Evolutionary conservation across 2,888 invertebrate genomes (phyloP), one percentile per base, ranked within the genome.

Genomic region (Rhimphoctona megacephalus): DNA sequence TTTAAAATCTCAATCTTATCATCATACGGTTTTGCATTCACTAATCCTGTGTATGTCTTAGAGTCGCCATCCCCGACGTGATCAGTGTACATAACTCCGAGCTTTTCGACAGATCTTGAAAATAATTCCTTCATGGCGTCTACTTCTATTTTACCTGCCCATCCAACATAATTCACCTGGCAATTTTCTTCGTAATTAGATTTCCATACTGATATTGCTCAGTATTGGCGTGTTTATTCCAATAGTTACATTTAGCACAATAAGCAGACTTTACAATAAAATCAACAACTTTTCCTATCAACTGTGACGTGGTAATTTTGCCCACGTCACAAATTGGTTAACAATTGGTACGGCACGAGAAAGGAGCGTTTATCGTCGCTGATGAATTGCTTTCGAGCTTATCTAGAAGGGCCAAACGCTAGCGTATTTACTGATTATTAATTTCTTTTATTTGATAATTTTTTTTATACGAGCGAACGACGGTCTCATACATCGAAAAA

Each of bases 81-180:
- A 57, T 85, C 81, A 22, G 76, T 69, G 52, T 86, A 81, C 57
- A 52, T 83, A 14, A 83, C 81, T 57, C 77, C 81, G 67, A 82
- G 57, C 36, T 84, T 81, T 57, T 84, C 82, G 30, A 39, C 74
- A 49, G 82, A 87, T 67, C 82, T 64, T 57, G 52, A 36, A 73
- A 85, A 87, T 69, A 87, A 57, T 85, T 87, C 77, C n/a, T 33
- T 64, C 57, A 83, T 81, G 25, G 72, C 77, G 77, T 87, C 85
- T 64, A 84, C 76, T 22, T 84, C 87, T 79, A 86, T 72, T 52
- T 72, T 57, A 57, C 57, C 73, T 54, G 46, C 22, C 33, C 43
- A 74, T 22, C 86, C 81, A 22, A 66, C 76, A 36, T 33, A 36
- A 52, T 54, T 74, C 5, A 25, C 30, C 33, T 39, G 33, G 46